These are phyloP conservation scores for Brachycybe producta DNA, from an alignment of 2,888 invertebrate genomes.

Conservation along the genomic window DNA sequence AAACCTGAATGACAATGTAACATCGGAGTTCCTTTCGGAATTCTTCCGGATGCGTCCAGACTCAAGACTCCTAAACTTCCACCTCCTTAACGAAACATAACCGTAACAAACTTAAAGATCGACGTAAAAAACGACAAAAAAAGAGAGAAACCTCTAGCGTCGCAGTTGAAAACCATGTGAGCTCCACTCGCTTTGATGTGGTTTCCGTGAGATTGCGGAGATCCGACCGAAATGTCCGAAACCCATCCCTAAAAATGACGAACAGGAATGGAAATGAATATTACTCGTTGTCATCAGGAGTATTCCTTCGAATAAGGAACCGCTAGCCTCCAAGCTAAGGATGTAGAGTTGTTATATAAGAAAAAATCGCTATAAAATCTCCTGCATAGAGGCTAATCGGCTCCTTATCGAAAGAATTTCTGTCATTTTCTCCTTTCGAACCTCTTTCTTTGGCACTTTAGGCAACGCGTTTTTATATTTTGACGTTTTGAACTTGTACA, in stretches of 20 bases:
- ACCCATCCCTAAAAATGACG: constrained; percentile 44
- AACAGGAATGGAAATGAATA: constrained; percentile 10
- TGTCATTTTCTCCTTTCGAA: constrained; percentile 1
- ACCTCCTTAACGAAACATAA: constrained; percentile 39
- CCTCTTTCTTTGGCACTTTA: constrained; percentile 84
- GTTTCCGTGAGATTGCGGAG: constrained; percentile 87
- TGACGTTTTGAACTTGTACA: constrained; percentile 74
- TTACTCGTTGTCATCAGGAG: background rate
- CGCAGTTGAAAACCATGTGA: constrained; percentile 91
- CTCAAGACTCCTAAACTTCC: constrained; percentile 81
- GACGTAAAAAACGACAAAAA: no score
- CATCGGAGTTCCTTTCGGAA: constrained; percentile 50
- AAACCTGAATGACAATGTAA: constrained; percentile 35
- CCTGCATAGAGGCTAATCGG: no score
- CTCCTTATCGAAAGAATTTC: background rate
- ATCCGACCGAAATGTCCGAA: constrained; percentile 79
- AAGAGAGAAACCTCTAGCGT: constrained; percentile 74
- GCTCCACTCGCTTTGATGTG: constrained; percentile 85
- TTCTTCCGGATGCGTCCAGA: constrained; percentile 73
- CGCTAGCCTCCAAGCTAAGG: no score
- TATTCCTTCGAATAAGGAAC: background rate
- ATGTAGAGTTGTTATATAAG: no score
- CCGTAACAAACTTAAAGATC: background rate
- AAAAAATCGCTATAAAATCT: constrained; percentile 2
- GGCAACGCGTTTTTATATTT: constrained; percentile 97